Evolutionary conservation across 2,888 invertebrate species (phyloP).

Genomic region (Melanchra persicariae): DNA sequence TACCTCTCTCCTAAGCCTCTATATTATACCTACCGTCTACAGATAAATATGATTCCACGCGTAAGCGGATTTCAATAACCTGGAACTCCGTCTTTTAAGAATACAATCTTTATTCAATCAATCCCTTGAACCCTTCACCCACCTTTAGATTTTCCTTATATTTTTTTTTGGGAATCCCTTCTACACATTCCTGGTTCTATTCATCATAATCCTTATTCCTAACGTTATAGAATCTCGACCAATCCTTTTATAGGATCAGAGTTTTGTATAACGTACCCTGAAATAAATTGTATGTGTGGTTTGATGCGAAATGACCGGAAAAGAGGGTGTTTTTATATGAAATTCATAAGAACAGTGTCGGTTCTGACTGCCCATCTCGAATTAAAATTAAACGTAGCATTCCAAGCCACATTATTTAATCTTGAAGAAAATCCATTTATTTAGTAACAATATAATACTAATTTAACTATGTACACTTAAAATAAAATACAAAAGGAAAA

Average conservation of each 20-base stretch:
- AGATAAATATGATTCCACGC: slow-evolving; percentile 17
- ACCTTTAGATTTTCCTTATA: slow-evolving; percentile 45
- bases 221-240: slow-evolving; percentile 24
- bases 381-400: too few species aligned
- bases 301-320: neutral
- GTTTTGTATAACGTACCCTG: slow-evolving; percentile 2
- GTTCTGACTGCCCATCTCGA: neutral
- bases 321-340: neutral
- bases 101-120: slow-evolving; percentile 59
- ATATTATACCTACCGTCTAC: slow-evolving; percentile 2
- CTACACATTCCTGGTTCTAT: slow-evolving; percentile 33
- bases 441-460: too few species aligned
- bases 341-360: neutral
- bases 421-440: too few species aligned
- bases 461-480: too few species aligned
- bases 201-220: slow-evolving; percentile 46
- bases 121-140: slow-evolving; percentile 44
- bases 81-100: slow-evolving; percentile 46
- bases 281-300: slow-evolving; percentile 18
- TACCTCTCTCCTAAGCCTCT: slow-evolving; percentile 6
- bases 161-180: slow-evolving; percentile 49
- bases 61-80: slow-evolving; percentile 56
- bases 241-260: slow-evolving; percentile 23
- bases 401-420: too few species aligned
- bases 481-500: too few species aligned